Evolutionary conservation across 2,113 vertebrate genomes (phyloP).

Genomic region (Fulica atra): DNA sequence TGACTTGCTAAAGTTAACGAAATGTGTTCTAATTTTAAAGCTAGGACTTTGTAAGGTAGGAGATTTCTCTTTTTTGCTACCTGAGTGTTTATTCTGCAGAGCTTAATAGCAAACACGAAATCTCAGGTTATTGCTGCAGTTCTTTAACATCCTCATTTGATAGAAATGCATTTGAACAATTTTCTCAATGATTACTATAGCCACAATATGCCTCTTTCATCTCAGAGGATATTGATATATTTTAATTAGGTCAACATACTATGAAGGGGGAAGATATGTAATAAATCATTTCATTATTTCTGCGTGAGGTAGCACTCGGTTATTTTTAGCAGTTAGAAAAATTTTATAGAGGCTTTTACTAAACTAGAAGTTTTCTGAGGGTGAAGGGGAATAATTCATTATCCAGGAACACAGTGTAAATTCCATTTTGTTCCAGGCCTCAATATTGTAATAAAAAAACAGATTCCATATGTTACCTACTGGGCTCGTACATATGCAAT

Average conservation of each 20-base stretch:
- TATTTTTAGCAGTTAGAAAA: background rate
- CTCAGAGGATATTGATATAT: background rate
- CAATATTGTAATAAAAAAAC: background rate
- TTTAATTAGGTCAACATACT: background rate
- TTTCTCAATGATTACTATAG: background rate
- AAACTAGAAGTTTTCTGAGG: background rate
- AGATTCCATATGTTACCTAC: background rate
- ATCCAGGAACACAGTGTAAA: background rate
- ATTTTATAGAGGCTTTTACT: background rate
- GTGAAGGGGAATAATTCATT: background rate
- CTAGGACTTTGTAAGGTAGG: background rate
- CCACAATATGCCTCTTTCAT: accelerated
- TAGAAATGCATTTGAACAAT: background rate
- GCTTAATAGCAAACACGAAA: background rate
- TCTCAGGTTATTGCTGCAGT: background rate
- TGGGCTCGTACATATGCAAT: accelerated
- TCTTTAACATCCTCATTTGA: background rate
- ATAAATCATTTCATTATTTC: background rate
- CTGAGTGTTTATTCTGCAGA: background rate
- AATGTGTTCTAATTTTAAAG: background rate
- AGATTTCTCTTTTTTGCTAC: background rate
- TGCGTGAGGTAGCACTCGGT: background rate
- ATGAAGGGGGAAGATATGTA: background rate
- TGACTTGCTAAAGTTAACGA: background rate
- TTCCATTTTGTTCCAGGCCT: background rate